These are phyloP conservation scores for Saccopteryx leptura DNA, from an alignment of 2,113 vertebrate species.

Conservation along the genomic window DNA sequence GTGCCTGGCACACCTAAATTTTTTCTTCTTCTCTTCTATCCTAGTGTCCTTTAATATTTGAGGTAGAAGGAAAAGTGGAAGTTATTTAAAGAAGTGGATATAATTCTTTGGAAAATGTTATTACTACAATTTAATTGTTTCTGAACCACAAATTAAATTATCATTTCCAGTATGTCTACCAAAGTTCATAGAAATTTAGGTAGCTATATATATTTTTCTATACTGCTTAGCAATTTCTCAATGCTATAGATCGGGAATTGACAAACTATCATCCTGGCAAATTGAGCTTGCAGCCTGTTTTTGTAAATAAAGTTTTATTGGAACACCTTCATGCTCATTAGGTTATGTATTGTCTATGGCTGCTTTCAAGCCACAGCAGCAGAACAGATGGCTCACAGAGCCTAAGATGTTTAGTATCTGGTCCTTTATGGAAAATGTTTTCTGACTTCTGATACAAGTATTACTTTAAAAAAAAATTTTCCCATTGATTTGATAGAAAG, in stretches of 20 bases:
- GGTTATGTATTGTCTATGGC: background rate
- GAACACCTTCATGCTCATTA: background rate
- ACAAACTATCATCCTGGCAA: background rate
- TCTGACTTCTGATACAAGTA: background rate
- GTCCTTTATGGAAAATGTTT: slow-evolving; percentile 1
- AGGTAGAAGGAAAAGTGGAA: background rate
- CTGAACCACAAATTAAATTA: background rate
- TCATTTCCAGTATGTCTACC: slow-evolving; percentile 1
- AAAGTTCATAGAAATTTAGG: slow-evolving; percentile 40
- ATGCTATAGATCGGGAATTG: background rate
- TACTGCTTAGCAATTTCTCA: background rate
- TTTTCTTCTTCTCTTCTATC: background rate
- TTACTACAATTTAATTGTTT: background rate
- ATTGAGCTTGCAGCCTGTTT: background rate
- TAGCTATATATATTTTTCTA: background rate
- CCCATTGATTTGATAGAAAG: too few relatives aligned
- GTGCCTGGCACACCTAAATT: background rate
- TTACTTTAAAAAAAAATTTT: too few relatives aligned
- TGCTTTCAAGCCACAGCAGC: background rate
- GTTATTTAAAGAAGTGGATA: background rate
- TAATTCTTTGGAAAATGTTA: slow-evolving; percentile 37
- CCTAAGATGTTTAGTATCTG: background rate
- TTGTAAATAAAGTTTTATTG: background rate
- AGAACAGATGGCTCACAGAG: background rate
- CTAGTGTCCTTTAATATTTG: background rate